These are phyloP conservation scores for Ladona fulva DNA, from an alignment of 1,140 invertebrate genomes.

Conservation along the genomic window DNA sequence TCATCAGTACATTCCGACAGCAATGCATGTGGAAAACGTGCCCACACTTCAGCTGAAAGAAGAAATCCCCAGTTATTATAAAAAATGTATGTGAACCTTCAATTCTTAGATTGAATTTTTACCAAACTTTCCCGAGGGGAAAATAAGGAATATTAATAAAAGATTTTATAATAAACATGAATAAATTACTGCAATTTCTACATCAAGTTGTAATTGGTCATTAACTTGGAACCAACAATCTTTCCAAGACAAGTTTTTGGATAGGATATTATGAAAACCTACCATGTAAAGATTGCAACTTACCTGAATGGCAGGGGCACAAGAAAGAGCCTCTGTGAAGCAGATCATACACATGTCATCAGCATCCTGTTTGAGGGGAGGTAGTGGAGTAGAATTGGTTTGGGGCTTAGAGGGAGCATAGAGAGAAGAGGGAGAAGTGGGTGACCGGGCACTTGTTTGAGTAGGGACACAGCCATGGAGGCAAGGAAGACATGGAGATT, in stretches of 20 bases:
- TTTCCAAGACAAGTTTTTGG: background rate
- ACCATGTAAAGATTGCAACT: constrained; percentile 11
- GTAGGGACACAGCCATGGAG: constrained; percentile 41
- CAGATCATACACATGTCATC: constrained; percentile 99
- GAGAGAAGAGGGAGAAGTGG: background rate
- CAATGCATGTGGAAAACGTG: constrained; percentile 96
- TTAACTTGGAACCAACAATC: background rate
- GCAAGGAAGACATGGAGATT: constrained; percentile 78
- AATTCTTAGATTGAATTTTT: background rate
- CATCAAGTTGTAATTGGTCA: background rate
- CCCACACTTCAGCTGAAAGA: constrained; percentile 72
- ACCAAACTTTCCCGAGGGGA: background rate
- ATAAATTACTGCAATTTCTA: background rate
- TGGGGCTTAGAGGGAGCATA: background rate
- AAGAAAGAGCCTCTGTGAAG: constrained; percentile 91
- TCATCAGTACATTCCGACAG: constrained; percentile 73
- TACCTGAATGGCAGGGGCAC: constrained; percentile 87
- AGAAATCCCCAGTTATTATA: too few relatives aligned
- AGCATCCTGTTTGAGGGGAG: constrained; percentile 76
- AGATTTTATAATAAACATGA: background rate
- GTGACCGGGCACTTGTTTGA: constrained; percentile 14
- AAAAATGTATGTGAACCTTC: too few relatives aligned
- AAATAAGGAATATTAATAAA: background rate
- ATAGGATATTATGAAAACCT: too few relatives aligned
- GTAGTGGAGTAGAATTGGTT: constrained; percentile 19